Conservation (phyloP, 2,797 vertebrate genomes). For the Artibeus lituratus region DNA sequence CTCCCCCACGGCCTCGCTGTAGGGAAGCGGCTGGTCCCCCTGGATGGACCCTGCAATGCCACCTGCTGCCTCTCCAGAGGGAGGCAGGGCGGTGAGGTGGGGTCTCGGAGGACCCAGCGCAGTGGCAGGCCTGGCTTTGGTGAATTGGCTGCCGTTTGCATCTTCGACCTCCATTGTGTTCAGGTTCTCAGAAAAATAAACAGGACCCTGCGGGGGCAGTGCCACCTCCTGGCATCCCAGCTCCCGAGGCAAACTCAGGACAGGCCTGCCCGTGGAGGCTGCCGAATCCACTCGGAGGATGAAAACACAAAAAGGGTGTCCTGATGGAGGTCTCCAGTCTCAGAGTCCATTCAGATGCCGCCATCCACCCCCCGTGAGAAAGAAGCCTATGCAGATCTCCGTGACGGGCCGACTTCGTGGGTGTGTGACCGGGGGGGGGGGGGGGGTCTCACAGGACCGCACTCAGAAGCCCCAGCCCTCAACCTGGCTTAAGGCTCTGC, state of each 20-base stretch:
- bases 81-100: not conserved
- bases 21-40: not conserved
- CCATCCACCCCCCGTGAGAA: not conserved
- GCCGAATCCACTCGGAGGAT: rapidly evolving
- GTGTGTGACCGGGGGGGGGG: not conserved
- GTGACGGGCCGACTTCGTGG: rapidly evolving
- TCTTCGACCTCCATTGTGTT: not conserved
- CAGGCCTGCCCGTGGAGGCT: not conserved
- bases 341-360: not conserved
- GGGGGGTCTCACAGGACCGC: rapidly evolving
- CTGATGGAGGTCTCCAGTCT: rapidly evolving
- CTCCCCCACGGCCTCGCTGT: not conserved
- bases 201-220: not conserved
- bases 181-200: not conserved
- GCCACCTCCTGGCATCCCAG: not conserved
- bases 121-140: no score
- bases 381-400: rapidly evolving
- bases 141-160: not conserved
- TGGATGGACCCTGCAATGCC: not conserved
- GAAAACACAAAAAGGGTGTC: not conserved
- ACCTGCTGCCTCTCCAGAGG: not conserved
- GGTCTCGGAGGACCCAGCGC: not conserved
- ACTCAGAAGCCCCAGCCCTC: not conserved
- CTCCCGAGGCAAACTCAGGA: not conserved
- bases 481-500: not conserved